Conservation (phyloP, 2,888 invertebrate genomes). For the Drosophila birchii region DNA sequence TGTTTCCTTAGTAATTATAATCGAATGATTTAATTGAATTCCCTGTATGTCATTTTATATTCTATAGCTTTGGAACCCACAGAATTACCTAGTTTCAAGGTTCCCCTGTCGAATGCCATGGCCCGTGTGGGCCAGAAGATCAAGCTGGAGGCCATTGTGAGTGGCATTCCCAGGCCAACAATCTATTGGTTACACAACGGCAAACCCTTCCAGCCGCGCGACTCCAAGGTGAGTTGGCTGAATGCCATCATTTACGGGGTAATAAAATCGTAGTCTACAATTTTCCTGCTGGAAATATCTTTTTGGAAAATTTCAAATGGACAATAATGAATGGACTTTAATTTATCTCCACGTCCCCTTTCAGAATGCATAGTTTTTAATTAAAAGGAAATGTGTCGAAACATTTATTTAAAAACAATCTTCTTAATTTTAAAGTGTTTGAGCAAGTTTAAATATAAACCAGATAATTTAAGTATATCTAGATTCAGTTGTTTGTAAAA, state of each 20-base stretch:
- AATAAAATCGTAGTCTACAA: neutral
- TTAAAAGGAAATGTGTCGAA: neutral
- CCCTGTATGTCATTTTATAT: neutral
- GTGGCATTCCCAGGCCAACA: conserved; percentile 88
- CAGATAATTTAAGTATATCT: neutral
- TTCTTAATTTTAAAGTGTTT: no score
- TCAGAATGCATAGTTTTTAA: conserved; percentile 2
- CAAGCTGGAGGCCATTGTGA: conserved; percentile 89
- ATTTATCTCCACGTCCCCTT: conserved; percentile 11
- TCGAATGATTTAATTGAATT: neutral
- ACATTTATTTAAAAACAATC: no score
- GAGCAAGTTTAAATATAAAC: no score
- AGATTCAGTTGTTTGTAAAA: neutral
- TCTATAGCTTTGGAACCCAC: conserved; percentile 87
- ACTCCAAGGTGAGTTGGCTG: conserved; percentile 86
- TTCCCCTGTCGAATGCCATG: conserved; percentile 89
- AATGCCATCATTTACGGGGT: neutral
- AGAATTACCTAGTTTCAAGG: conserved; percentile 87
- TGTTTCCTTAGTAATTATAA: neutral
- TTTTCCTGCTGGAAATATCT: neutral
- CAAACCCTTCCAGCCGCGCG: conserved; percentile 87
- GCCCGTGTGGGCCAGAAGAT: conserved; percentile 90
- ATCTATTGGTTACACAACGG: conserved; percentile 90
- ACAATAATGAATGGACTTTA: conserved; percentile 5
- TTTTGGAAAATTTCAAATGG: neutral